phyloP scores from a whole-genome alignment of 2,888 invertebrate species.

The Craniophora ligustri region DNA sequence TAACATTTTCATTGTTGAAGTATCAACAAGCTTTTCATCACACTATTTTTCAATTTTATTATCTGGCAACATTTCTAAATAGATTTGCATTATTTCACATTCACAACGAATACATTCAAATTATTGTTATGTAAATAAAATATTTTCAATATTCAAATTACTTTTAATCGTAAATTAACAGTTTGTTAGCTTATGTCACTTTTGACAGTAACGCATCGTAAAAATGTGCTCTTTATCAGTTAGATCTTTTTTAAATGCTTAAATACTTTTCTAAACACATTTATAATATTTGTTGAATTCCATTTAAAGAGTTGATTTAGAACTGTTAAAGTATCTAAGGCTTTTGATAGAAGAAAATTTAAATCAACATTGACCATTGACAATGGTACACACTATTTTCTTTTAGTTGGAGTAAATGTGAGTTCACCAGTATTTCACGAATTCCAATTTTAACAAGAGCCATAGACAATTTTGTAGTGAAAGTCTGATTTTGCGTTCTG shows the following conservation, averaged over 20 bases:
- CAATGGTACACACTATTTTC: too few relatives aligned
- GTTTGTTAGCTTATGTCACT: slow-evolving; percentile 47
- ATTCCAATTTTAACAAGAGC: too few relatives aligned
- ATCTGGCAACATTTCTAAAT: slow-evolving; percentile 21
- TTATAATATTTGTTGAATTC: too few relatives aligned
- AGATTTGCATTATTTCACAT: slow-evolving; percentile 44
- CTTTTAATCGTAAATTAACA: slow-evolving; percentile 54
- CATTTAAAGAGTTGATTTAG: too few relatives aligned
- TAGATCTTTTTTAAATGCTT: too few relatives aligned
- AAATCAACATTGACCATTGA: too few relatives aligned
- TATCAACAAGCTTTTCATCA: slow-evolving; percentile 17
- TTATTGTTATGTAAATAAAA: slow-evolving; percentile 56
- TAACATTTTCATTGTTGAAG: too few relatives aligned
- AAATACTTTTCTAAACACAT: neutral
- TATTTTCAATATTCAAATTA: slow-evolving; percentile 48
- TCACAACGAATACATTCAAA: slow-evolving; percentile 31
- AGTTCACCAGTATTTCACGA: too few relatives aligned
- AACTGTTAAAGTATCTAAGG: too few relatives aligned
- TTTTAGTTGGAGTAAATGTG: too few relatives aligned
- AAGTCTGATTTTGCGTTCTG: slow-evolving; percentile 62
- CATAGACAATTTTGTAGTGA: slow-evolving; percentile 50
- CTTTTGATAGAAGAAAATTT: too few relatives aligned
- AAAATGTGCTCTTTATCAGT: slow-evolving; percentile 21
- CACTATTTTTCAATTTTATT: slow-evolving; percentile 15
- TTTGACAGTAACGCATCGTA: slow-evolving; percentile 20